Base-by-base conservation (phyloP, 2,888 invertebrate species). In the Mesopsocus fuscifrons region DNA sequence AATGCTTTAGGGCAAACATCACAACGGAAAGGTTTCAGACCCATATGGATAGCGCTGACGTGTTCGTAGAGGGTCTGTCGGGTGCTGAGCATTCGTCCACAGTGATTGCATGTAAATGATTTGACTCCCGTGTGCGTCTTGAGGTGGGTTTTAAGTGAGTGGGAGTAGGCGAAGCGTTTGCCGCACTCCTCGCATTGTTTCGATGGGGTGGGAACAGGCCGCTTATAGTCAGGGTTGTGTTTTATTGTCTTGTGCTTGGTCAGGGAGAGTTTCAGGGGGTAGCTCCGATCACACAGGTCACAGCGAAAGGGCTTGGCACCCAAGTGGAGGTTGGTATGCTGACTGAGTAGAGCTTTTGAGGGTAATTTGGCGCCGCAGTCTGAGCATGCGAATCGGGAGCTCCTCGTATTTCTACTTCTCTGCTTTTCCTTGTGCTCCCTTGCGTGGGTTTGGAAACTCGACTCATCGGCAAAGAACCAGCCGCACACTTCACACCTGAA, bases 41-140 rank as follows among this genome's bases (percentile, higher is more conserved):
- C 54, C 15, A 52, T 51, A 17, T 53, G 51, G 26, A 65, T 69
- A 4, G 38, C 38, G 53, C 71, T 71, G 50, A 67, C 66, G 57
- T 72, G 72, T 43, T 70, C 69, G 51, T 65, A 61, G 46, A 68
- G 62, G 47, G 54, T 63, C 18, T 54, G 55, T 33, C 53, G 53
- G n/a, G 52, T 44, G 17, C 57, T 57, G 43, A 61, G 61, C 1
- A 58, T 59, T 38, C 60, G 59, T 6, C 55, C 53, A 44, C 62
- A 62, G 15, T 57, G 47, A 6, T 54, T 32, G 44, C 62, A 62
- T 23, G 53, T 54, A 22, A 55, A 54, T 13, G 54, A 55, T 47
- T 65, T 70, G 16, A 66, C 65, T 6, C 67, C 64, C 0, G 66
- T 63, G 52, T 76, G 76, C n/a, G 69, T 60, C 2, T 66, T 60